Base-by-base conservation (phyloP, 2,113 vertebrate species). In the Catharus minimus region DNA sequence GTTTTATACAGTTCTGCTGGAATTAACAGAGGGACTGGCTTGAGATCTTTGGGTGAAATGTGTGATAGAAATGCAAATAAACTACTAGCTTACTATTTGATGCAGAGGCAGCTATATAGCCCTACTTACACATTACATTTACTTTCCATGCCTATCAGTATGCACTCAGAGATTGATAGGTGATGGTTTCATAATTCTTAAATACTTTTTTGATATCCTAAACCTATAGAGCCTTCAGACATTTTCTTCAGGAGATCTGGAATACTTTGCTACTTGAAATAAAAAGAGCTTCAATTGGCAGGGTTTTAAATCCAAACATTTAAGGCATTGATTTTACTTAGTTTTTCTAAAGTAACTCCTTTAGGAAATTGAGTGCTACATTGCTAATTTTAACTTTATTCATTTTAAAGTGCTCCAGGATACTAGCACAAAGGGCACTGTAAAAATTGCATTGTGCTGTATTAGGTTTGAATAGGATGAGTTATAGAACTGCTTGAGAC, bases 371-470 rank as follows among this genome's bases (percentile, higher is more conserved):
- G 91, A 91, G 74, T 94, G 65, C 90, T 95, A 81, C 81, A 46
- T 83, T 96, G 88, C 76, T 95, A 95, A 95, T 95, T 97, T 96
- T 95, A 95, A 94, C 84, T 93, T 94, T 91, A 94, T 94, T 94
- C 58, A 56, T 95, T 94, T 92, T 96, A 94, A 87, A 93, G 68
- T 93, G 88, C 89, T 92, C 69, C 86, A 93, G 87, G 93, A 90
- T 87, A 96, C 36, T 62, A 97, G 65, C 94, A 96, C 74, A 95
- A 97, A 97, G 91, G 76, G 60, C 79, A 89, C 56, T 91, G 58
- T 81, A 94, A 90, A 80, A 78, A 91, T 77, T 90, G 26, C 43
- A 78, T 94, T 96, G 77, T 93, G 65, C 77, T 91, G 75, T 85
- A 79, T 91, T 89, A 92, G 76, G 52, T 82, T 92, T 88, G 85